Conservation (phyloP, 1,140 invertebrate species). For the Formica selysi region DNA sequence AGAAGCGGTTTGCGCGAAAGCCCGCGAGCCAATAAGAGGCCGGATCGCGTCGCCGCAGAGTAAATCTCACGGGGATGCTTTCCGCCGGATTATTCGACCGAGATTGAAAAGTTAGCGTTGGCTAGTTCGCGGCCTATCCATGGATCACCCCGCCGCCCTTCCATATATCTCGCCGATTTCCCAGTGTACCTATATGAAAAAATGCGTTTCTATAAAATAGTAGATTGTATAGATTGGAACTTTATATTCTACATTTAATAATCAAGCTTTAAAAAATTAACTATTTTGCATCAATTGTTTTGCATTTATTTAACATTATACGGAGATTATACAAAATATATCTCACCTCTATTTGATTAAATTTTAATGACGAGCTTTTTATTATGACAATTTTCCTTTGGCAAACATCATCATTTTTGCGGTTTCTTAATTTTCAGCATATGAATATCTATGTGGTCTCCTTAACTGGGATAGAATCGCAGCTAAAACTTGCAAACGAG, state of each 20-base stretch:
- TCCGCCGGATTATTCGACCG: slow-evolving; percentile 84
- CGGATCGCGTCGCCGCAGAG: slow-evolving; percentile 84
- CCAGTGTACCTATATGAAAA: neutral
- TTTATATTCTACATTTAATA: neutral
- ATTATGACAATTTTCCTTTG: neutral
- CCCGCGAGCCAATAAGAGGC: slow-evolving; percentile 82
- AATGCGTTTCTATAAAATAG: neutral
- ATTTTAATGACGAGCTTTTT: neutral
- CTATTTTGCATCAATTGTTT: neutral
- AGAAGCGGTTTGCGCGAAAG: slow-evolving; percentile 58
- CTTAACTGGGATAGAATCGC: neutral
- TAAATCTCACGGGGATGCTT: slow-evolving; percentile 79
- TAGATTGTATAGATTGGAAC: neutral
- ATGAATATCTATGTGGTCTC: neutral
- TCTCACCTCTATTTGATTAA: neutral
- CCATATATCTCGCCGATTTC: slow-evolving; percentile 8
- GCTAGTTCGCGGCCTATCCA: slow-evolving; percentile 39
- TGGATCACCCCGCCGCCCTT: slow-evolving; percentile 51
- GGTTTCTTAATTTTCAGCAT: neutral
- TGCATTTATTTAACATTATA: neutral
- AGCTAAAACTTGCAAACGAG: slow-evolving; percentile 36
- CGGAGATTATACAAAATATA: neutral
- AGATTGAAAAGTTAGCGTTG: slow-evolving; percentile 86
- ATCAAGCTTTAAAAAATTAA: neutral
- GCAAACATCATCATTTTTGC: neutral